phyloP scores from a whole-genome alignment of 2,797 vertebrate species.

The Phoxinus dragarum region DNA sequence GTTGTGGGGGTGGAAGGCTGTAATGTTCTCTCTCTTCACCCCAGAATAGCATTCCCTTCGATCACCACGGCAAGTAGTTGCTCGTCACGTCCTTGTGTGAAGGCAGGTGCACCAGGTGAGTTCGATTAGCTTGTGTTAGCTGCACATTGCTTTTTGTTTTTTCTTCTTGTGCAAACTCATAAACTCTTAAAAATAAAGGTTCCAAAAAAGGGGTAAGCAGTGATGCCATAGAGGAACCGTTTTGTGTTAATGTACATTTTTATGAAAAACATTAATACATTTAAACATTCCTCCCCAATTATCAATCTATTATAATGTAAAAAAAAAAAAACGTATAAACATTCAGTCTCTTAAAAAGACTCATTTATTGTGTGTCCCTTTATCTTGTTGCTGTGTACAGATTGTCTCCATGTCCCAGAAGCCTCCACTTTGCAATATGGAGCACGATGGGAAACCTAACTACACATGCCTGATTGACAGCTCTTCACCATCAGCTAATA shows the following conservation, averaged over 20 bases:
- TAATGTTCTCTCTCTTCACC: constrained; percentile 68
- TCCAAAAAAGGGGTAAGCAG: background rate
- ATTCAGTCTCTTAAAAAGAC: background rate
- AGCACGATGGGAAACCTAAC: constrained; percentile 59
- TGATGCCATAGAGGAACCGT: background rate
- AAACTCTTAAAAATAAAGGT: background rate
- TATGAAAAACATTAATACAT: background rate
- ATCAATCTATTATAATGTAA: background rate
- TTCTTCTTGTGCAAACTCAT: background rate
- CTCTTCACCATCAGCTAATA: constrained; percentile 77
- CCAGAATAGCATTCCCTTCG: constrained; percentile 99
- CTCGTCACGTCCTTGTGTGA: constrained; percentile 88
- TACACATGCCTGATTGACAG: constrained; percentile 81
- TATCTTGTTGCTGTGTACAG: constrained; percentile 37
- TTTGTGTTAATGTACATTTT: background rate
- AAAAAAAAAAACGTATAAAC: background rate
- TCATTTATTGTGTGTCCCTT: background rate
- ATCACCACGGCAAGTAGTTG: constrained; percentile 97
- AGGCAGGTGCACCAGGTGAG: constrained; percentile 90
- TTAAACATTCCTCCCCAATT: background rate
- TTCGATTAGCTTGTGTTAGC: constrained; percentile 57
- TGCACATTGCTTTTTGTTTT: background rate
- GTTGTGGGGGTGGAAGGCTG: constrained; percentile 16
- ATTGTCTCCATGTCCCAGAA: constrained; percentile 66
- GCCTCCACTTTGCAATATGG: constrained; percentile 82